phyloP scores from a whole-genome alignment of 2,113 vertebrate genomes.

The Catharus bicknelli region DNA sequence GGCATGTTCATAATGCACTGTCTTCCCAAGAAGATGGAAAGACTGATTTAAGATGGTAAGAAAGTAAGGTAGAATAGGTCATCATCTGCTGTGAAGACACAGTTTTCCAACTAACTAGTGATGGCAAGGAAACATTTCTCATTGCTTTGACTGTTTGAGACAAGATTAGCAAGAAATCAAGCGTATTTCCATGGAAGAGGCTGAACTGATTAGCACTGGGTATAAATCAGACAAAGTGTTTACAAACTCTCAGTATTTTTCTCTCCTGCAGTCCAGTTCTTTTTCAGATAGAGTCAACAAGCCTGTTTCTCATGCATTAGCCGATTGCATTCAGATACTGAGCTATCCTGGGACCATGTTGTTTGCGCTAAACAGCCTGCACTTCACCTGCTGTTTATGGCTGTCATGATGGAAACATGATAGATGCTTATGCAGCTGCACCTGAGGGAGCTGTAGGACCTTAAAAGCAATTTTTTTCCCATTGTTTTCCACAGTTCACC shows the following conservation, averaged over 20 bases:
- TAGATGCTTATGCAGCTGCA: background rate
- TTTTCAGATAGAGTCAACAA: background rate
- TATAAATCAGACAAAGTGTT: background rate
- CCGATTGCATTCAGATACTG: background rate
- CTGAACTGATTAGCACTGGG: background rate
- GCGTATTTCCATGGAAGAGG: background rate
- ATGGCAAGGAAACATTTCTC: background rate
- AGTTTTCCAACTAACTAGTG: background rate
- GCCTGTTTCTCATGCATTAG: background rate
- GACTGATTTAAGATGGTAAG: background rate
- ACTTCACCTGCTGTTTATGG: background rate
- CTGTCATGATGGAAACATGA: background rate
- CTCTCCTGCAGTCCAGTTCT: background rate
- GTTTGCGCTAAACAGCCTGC: background rate
- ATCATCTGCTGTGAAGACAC: background rate
- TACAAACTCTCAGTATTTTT: background rate
- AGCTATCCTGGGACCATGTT: background rate
- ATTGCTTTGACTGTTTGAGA: background rate
- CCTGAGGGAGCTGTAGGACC: background rate
- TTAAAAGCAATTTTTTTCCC: background rate
- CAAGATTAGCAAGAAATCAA: background rate
- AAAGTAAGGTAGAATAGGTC: background rate
- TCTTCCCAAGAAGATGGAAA: background rate
- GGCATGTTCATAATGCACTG: background rate
- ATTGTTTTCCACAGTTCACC: background rate